Evolutionary conservation across 2,797 vertebrate species (phyloP), one percentile per base, ranked within the genome.

Genomic region (Cyclura pinguis): DNA sequence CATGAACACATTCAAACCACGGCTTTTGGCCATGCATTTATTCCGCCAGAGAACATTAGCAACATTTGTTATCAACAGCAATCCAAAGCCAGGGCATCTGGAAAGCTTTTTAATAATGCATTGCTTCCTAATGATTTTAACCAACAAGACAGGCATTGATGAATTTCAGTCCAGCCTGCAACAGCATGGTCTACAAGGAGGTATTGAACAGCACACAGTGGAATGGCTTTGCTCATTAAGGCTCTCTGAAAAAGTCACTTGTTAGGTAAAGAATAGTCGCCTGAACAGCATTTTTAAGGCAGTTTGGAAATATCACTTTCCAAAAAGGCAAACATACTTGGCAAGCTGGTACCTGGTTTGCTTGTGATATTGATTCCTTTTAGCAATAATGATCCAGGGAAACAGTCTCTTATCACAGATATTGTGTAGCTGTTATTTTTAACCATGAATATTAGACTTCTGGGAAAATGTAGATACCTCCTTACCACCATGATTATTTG

Each of bases 71-170:
- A 96, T 96, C 96, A 93, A 95, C 85, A 94, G 72, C 94, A 93
- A 91, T 95, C 93, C 95, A 95, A 93, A 94, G 88, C 86, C 91
- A 92, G 84, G 91, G 91, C 85, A 22, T 90, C 93, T 93, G 91
- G 92, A 94, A 95, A 95, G 80, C 93, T 95, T 93, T 96, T 97
- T 94, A 95, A 91, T 97, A 97, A 97, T 91, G 73, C 90, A 94
- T 91, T 93, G 91, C 90, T 97, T 97, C 96, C 95, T 95, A 94
- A 94, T 84, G 94, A 95, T 96, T 93, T 97, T 96, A 87, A 92
- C 90, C 94, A 95, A 91, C 93, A 95, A 93, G 91, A 95, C 94
- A 87, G 94, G 91, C 95, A 94, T 86, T 94, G 95, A 96, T 96
- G 90, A 95, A 96, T 96, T 96, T 95, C 95, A 92, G 14, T 95